Percentiles rank a stretch among this genome's conserved stretches.
phyloP scores from a whole-genome alignment of 2,113 vertebrate genomes.

The Leptobrachium ailaonicum region DNA sequence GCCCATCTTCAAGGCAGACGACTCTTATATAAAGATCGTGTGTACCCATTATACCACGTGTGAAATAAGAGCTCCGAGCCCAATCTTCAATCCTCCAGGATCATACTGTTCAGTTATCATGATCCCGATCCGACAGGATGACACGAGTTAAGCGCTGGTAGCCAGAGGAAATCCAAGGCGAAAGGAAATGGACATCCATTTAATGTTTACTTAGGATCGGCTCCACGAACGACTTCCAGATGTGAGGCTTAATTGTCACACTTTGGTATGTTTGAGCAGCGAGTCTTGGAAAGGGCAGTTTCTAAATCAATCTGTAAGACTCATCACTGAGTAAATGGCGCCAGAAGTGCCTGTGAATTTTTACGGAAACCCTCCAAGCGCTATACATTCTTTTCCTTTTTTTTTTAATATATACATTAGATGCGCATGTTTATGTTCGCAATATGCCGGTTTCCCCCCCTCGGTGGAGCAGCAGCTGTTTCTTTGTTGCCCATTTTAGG shows the following conservation, averaged over 20 bases:
- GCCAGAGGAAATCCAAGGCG: slow-evolving; percentile 67
- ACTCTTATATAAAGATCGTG: no score
- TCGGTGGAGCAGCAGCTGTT: no score
- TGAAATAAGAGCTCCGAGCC: background rate
- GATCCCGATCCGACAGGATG: slow-evolving; percentile 28
- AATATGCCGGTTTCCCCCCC: no score
- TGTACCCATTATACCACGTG: background rate
- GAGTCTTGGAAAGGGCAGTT: slow-evolving; percentile 60
- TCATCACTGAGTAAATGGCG: slow-evolving; percentile 53
- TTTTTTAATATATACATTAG: no score
- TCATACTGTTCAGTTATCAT: slow-evolving; percentile 2
- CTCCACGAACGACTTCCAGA: slow-evolving; percentile 78
- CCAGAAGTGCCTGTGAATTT: slow-evolving; percentile 44
- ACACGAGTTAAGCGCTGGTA: slow-evolving; percentile 59
- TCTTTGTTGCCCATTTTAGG: no score
- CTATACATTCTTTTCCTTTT: no score
- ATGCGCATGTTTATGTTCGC: no score
- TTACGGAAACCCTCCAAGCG: background rate
- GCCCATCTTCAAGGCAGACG: no score
- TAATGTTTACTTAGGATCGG: slow-evolving; percentile 70
- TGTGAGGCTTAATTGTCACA: slow-evolving; percentile 71
- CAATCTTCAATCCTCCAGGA: background rate
- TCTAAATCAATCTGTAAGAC: slow-evolving; percentile 72
- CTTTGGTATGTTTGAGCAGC: slow-evolving; percentile 62
- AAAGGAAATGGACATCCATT: slow-evolving; percentile 68